A percentile compares a stretch with the other conserved stretches of the same genome.
These are phyloP conservation scores for Listronotus bonariensis DNA, from an alignment of 1,140 invertebrate genomes.

Conservation along the genomic window DNA sequence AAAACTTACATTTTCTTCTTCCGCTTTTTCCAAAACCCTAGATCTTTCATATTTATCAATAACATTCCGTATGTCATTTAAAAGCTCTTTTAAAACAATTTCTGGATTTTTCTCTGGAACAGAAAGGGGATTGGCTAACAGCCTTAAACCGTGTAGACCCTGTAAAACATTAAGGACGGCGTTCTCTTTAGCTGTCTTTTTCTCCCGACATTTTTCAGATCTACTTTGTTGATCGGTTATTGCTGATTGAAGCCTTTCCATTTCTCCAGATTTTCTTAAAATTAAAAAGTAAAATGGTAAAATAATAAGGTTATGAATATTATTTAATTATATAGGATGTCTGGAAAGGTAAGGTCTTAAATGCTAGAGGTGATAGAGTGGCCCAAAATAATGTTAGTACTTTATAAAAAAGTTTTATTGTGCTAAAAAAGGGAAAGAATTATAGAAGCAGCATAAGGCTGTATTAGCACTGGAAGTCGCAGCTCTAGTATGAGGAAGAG, in stretches of 20 bases:
- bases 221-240: constrained; percentile 29
- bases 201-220: constrained; percentile 20
- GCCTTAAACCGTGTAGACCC: constrained; percentile 34
- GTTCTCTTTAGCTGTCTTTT: constrained; percentile 33
- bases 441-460: no score
- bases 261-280: constrained; percentile 41
- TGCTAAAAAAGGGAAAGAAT: no score
- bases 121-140: constrained; percentile 38
- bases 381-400: no score
- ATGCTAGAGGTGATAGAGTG: no score
- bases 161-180: constrained; percentile 20
- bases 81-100: constrained; percentile 18
- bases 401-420: no score
- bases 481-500: no score
- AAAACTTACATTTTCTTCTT: constrained; percentile 18
- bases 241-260: constrained; percentile 38
- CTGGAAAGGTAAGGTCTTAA: no score
- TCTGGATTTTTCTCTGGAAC: constrained; percentile 25
- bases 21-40: constrained; percentile 13
- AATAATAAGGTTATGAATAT: no score
- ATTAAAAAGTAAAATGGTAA: no score
- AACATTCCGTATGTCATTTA: constrained; percentile 28
- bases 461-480: no score
- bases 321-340: no score
- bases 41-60: constrained; percentile 22